Conservation (phyloP, 1,140 invertebrate genomes). For the Euborellia annulipes region DNA sequence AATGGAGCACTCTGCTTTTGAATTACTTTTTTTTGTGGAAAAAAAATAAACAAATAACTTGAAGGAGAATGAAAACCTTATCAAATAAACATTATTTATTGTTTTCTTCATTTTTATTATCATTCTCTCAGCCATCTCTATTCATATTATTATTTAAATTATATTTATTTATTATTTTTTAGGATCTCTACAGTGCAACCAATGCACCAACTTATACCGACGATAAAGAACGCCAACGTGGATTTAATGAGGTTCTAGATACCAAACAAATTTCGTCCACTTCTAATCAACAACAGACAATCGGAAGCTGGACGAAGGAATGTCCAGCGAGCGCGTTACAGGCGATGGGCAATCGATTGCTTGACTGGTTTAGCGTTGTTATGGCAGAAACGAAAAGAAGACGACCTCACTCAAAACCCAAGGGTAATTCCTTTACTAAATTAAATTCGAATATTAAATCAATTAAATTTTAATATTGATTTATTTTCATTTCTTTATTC, state of each 20-base stretch:
- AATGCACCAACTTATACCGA: conserved; percentile 31
- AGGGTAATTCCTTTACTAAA: too few relatives aligned
- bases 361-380: conserved; percentile 90
- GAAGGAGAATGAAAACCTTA: too few relatives aligned
- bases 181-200: conserved; percentile 28
- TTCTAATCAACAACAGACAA: background rate
- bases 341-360: conserved; percentile 70
- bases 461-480: too few relatives aligned
- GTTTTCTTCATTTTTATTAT: background rate
- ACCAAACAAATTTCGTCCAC: conserved; percentile 28
- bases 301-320: conserved; percentile 23
- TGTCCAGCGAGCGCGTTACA: conserved; percentile 55
- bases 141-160: background rate
- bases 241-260: conserved; percentile 50
- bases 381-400: conserved; percentile 60
- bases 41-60: too few relatives aligned
- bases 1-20: too few relatives aligned
- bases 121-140: too few relatives aligned
- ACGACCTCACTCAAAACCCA: conserved; percentile 36
- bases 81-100: background rate
- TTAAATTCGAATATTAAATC: too few relatives aligned
- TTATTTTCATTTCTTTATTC: too few relatives aligned
- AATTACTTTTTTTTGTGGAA: too few relatives aligned
- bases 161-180: conserved; percentile 9
- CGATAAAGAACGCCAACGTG: conserved; percentile 46